Conservation (phyloP, 1,140 invertebrate genomes). For the Megathymus violae region DNA sequence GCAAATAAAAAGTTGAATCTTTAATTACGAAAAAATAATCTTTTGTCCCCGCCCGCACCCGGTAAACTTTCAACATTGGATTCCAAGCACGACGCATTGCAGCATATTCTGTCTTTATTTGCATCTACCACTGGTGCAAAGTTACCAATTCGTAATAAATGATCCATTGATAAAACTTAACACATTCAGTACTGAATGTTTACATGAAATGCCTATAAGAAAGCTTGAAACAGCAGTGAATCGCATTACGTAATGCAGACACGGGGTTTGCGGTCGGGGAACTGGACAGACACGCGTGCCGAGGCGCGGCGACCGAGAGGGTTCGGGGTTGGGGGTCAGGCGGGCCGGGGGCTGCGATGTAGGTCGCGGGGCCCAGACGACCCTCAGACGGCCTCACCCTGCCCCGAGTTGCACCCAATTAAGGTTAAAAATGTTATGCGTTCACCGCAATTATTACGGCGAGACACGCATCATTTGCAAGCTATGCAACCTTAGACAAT, state of each 20-base stretch:
- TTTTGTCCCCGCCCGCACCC: too few relatives aligned
- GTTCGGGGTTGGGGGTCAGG: slow-evolving; percentile 32
- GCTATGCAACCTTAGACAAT: slow-evolving; percentile 12
- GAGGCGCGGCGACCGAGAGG: too few relatives aligned
- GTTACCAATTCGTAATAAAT: too few relatives aligned
- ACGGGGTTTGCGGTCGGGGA: slow-evolving; percentile 34
- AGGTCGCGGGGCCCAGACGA: slow-evolving; percentile 76
- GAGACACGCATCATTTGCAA: slow-evolving; percentile 7
- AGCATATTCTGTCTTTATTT: too few relatives aligned
- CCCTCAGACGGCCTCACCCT: slow-evolving; percentile 64
- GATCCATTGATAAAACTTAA: background rate
- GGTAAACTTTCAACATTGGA: too few relatives aligned
- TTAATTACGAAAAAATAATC: too few relatives aligned
- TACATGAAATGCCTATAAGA: background rate
- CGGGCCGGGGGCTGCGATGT: slow-evolving; percentile 49
- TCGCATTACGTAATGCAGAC: slow-evolving; percentile 63
- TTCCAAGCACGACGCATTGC: too few relatives aligned
- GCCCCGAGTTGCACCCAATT: slow-evolving; percentile 37
- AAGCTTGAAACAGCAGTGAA: slow-evolving; percentile 13
- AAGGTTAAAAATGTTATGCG: slow-evolving; percentile 33
- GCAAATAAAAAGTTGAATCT: too few relatives aligned
- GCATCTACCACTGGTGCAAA: too few relatives aligned
- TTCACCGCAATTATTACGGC: slow-evolving; percentile 13
- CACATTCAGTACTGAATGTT: background rate
- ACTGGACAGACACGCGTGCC: slow-evolving; percentile 46